These are phyloP conservation scores for Blastobasis adustella DNA, from an alignment of 2,888 invertebrate species.

Conservation along the genomic window DNA sequence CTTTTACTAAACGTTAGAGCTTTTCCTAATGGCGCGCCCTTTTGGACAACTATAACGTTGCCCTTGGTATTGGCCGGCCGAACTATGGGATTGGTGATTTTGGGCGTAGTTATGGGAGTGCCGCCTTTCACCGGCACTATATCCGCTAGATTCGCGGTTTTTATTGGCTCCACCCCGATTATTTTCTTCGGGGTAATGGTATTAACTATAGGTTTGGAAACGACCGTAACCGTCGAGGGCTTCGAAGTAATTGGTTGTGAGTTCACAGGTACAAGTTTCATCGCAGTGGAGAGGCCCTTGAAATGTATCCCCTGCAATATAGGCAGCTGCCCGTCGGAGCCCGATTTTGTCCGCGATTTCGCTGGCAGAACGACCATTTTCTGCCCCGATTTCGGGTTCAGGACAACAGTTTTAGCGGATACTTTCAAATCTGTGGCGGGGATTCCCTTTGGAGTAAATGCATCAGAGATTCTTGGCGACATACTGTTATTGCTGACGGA, in stretches of 20 bases:
- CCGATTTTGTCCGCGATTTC: constrained; percentile 51
- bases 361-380: constrained; percentile 70
- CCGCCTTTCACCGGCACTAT: constrained; percentile 63
- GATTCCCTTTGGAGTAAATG: constrained; percentile 60
- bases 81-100: constrained; percentile 59
- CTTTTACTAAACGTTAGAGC: constrained; percentile 63
- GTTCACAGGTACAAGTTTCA: constrained; percentile 65
- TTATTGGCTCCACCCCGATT: constrained; percentile 33
- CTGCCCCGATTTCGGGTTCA: constrained; percentile 66
- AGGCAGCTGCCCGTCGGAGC: constrained; percentile 54
- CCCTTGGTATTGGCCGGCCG: constrained; percentile 66
- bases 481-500: constrained; percentile 41
- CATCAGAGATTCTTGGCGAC: constrained; percentile 44
- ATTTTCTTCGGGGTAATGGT: constrained; percentile 9
- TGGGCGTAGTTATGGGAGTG: constrained; percentile 49
- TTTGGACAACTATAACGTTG: constrained; percentile 76
- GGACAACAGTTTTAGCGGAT: constrained; percentile 62
- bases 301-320: constrained; percentile 43
- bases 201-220: constrained; percentile 45
- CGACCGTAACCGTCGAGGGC: constrained; percentile 39
- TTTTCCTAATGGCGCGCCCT: constrained; percentile 70
- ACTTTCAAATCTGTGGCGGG: constrained; percentile 67
- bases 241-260: constrained; percentile 43
- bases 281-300: constrained; percentile 59
- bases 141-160: constrained; percentile 65